Base-by-base conservation (phyloP, 2,113 vertebrate genomes). In the Tangachromis dhanisi region DNA sequence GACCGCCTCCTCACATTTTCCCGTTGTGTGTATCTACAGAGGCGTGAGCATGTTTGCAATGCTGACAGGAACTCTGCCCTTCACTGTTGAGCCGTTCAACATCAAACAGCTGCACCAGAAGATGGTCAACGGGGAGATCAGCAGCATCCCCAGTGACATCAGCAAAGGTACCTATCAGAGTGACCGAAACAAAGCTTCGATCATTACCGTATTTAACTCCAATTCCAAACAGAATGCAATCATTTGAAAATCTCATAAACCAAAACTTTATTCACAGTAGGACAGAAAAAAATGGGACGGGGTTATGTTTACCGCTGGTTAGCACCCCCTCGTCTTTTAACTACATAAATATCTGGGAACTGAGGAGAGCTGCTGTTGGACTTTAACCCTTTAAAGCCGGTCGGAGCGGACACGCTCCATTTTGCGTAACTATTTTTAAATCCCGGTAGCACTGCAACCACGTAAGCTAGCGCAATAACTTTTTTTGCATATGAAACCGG, bases 71-170 rank as follows among this genome's bases (percentile, higher is more conserved):
- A 97, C 96, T 1, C 93, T 98, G 33, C 96, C 97, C 6, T 97
- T 98, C 93, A 96, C 88, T 0, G 95, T 97, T 78, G 96, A 98
- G 85, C 97, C 97, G 63, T 97, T 97, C 85, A 97, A 97, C 95
- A 97, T 97, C 92, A 97, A 98, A 91, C 96, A 97, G 71, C 95
- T 98, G 71, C 96, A 97, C 86, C 97, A 96, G 90, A 98, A 98
- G 95, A 97, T 97, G 96, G 90, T 97, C 59, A 97, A 85, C 35
- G 96, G 96, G 80, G 97, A 97, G 92, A 97, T 97, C 94, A 96
- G 92, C 84, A 94, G 93, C 76, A 95, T 97, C 88, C 96, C 96
- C 5, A 12, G 91, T 45, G 97, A 97, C 45, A 92, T 98, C 94
- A 97, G 97, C 92, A 96, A 96, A 96, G 96, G 96, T 98, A 94